phyloP scores from a whole-genome alignment of 2,888 invertebrate species.

The Lysandra bellargus region DNA sequence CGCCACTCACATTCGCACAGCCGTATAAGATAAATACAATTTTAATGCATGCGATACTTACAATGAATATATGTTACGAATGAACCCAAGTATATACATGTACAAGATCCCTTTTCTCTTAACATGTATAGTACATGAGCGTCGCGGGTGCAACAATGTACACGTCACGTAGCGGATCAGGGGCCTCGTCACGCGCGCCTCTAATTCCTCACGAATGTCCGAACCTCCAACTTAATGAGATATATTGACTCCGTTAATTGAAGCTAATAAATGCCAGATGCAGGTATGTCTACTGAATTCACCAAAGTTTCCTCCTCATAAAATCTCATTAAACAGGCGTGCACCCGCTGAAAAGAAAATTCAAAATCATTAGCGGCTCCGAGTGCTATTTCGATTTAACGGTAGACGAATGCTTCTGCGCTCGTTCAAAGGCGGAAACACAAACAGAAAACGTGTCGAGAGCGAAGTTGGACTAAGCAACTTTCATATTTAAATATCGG shows the following conservation, averaged over 20 bases:
- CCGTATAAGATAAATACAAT: too few relatives aligned
- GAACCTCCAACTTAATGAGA: constrained; percentile 52
- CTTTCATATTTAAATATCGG: constrained; percentile 31
- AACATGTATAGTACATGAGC: neutral
- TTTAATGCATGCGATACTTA: neutral
- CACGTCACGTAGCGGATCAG: constrained; percentile 55
- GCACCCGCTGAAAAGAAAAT: constrained; percentile 4
- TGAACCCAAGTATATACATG: neutral
- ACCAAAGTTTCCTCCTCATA: neutral
- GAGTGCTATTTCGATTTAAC: neutral
- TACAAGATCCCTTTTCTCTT: neutral
- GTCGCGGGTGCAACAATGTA: neutral
- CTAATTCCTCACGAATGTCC: constrained; percentile 58
- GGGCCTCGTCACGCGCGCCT: constrained; percentile 53
- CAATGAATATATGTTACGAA: neutral
- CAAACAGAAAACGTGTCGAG: constrained; percentile 22
- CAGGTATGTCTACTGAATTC: neutral
- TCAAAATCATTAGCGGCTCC: neutral
- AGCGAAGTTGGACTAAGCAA: constrained; percentile 1
- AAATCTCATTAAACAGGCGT: neutral
- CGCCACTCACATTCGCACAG: neutral
- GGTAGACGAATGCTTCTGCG: neutral
- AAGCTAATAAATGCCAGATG: neutral
- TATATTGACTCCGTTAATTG: constrained; percentile 2
- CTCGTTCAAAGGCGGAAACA: constrained; percentile 10